Base-by-base conservation (phyloP, 2,888 invertebrate species). In the Sinhomidia bicolor region DNA sequence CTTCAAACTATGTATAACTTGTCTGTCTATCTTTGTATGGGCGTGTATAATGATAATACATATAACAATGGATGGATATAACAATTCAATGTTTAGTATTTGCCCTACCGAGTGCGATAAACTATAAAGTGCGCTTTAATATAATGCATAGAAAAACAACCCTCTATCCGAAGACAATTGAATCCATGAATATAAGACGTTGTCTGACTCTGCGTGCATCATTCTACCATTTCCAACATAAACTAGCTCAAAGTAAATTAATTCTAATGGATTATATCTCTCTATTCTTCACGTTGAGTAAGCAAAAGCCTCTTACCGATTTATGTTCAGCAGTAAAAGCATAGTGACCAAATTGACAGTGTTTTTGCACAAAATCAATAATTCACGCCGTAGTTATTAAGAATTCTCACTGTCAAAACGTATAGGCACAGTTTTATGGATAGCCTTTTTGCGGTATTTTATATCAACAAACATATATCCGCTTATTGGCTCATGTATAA, bases 321-420 rank as follows among this genome's bases (percentile, higher is more conserved):
- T 88, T 78, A 88, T 82, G 47, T 88, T 83, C 41, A 88, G 78
- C 0, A 88, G 78, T 17, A 88, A 76, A 51, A 88, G 88, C 88
- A 88, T 88, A 32, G n/a, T n/a, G n/a, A n/a, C n/a, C n/a, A n/a
- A n/a, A n/a, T 44, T 86, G 47, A n/a, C 36, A 26, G 62, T 79
- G 71, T 17, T 68, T 79, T 79, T 54, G 51, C 9, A 29, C 14
- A 54, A 78, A 76, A 82, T 88, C 82, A 88, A 88, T 88, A 65
- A 83, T 83, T 88, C 78, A 88, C 82, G 29, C 81, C 12, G 12
- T 9, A 60, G 32, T 65, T 41, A 62, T 65, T 82, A 82, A 78
- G 0, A 82, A 82, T 82, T 81, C 81, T 71, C 60, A 76, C 74
- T 76, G 71, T 51, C 54, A 74, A 23, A n/a, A n/a, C n/a, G 20